Percentiles rank a stretch among this genome's conserved stretches.
These are phyloP conservation scores for chimpanzee (Pan troglodytes) DNA, from an alignment of 2,113 vertebrate species.

Conservation along the genomic window NHGRI_mPanTro3-v2.1_pri NC_072409.2:114856001-114856500, in stretches of 20 bases:
- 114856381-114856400: too few species aligned
- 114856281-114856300: not conserved
- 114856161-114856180: constrained; percentile 14
- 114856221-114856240: not conserved
- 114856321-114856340: not conserved
- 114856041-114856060: not conserved
- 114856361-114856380: too few species aligned
- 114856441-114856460: too few species aligned
- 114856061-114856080: not conserved
- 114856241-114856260: not conserved
- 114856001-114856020: not conserved
- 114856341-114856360: not conserved
- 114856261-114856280: not conserved
- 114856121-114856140: not conserved
- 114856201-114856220: not conserved
- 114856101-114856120: not conserved
- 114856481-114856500: too few species aligned
- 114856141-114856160: not conserved
- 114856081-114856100: not conserved
- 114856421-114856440: too few species aligned
- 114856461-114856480: too few species aligned
- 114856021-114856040: not conserved
- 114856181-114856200: not conserved
- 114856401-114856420: too few species aligned
- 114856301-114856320: constrained; percentile 23